Conservation (phyloP, 2,888 invertebrate genomes). For the Stenodema calcarata region DNA sequence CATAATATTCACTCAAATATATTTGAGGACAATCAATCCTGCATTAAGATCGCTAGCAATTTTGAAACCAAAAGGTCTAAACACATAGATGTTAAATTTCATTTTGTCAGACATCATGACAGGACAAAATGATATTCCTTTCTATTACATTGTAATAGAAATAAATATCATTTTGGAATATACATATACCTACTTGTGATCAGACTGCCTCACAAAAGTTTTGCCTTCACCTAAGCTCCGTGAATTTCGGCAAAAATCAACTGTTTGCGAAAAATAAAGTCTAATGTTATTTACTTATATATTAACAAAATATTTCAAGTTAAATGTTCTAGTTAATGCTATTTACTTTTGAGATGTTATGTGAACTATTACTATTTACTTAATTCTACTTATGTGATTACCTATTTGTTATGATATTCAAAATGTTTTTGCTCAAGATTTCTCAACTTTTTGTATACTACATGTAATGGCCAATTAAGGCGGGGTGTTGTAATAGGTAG, state of each 20-base stretch:
- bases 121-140: no score
- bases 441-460: no score
- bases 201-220: neutral
- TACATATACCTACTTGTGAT: neutral
- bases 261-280: neutral
- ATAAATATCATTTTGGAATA: neutral
- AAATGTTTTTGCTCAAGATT: no score
- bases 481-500: no score
- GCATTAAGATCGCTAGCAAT: neutral
- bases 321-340: no score
- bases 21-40: conserved; percentile 11
- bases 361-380: no score
- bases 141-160: no score
- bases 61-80: conserved; percentile 9
- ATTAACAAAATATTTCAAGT: neutral
- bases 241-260: neutral
- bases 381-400: no score
- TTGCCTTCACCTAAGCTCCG: neutral
- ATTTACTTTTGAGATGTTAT: no score
- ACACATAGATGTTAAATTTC: conserved; percentile 4
- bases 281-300: neutral
- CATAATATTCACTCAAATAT: no score
- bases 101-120: neutral
- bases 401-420: no score
- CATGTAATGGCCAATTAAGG: no score